phyloP scores from a whole-genome alignment of 2,797 vertebrate species.

The Clarias laeviceps region DNA sequence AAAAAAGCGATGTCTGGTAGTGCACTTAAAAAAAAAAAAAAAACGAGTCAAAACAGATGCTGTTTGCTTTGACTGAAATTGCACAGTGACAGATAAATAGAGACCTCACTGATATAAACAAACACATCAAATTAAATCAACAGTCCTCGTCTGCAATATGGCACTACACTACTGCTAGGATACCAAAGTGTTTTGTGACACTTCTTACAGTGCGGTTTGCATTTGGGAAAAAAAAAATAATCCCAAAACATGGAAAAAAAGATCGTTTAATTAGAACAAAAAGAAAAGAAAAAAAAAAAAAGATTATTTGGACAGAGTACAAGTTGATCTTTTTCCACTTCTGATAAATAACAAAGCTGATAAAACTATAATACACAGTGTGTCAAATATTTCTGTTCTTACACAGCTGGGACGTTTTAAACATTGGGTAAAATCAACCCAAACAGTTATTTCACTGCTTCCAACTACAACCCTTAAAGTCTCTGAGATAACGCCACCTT shows the following conservation, averaged over 20 bases:
- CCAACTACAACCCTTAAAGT: constrained; percentile 25
- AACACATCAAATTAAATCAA: constrained; percentile 44
- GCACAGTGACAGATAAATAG: constrained; percentile 32
- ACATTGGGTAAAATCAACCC: constrained; percentile 10
- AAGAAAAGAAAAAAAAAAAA: background rate
- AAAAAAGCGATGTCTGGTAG: constrained; percentile 18
- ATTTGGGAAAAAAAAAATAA: background rate
- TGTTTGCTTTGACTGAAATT: constrained; percentile 35
- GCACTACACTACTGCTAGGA: background rate
- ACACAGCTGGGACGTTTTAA: constrained; percentile 32
- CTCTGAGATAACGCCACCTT: constrained; percentile 48
- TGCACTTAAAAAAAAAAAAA: background rate
- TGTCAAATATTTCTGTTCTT: constrained; percentile 22
- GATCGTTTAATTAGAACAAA: background rate
- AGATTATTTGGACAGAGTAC: background rate
- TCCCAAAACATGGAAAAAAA: background rate
- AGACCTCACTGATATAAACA: constrained; percentile 40
- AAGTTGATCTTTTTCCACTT: background rate
- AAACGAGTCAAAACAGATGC: constrained; percentile 47
- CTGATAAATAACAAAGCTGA: constrained; percentile 11
- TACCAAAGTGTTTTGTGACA: constrained; percentile 4
- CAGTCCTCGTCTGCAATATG: constrained; percentile 19
- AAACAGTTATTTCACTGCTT: constrained; percentile 20
- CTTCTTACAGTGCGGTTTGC: background rate
- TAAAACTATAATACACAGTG: constrained; percentile 28